Evolutionary conservation across 1,140 invertebrate genomes (phyloP).

Genomic region (Scaptodrosophila lebanonensis): DNA sequence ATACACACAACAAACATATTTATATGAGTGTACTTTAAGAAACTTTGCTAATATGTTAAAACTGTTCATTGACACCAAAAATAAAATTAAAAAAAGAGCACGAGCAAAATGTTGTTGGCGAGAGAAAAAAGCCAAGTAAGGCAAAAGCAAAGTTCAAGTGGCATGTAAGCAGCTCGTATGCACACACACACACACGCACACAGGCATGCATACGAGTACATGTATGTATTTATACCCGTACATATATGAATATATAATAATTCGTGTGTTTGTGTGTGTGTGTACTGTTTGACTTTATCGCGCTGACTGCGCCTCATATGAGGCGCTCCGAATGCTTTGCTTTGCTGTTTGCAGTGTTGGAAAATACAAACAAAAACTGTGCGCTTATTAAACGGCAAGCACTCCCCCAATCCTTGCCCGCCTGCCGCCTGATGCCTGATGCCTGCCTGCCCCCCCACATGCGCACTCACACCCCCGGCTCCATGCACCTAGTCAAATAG

Average conservation of each 20-base stretch:
- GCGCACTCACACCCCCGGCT: slow-evolving; percentile 6
- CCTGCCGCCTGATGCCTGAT: slow-evolving; percentile 5
- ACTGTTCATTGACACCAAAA: slow-evolving; percentile 75
- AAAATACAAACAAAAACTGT: slow-evolving; percentile 73
- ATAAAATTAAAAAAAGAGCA: not conserved
- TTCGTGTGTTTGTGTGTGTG: slow-evolving; percentile 35
- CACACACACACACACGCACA: too few species aligned
- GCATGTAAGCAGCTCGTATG: slow-evolving; percentile 6
- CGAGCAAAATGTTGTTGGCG: not conserved
- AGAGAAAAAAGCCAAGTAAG: slow-evolving; percentile 46
- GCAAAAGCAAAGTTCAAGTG: slow-evolving; percentile 45
- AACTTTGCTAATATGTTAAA: slow-evolving; percentile 76
- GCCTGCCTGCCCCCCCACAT: too few species aligned
- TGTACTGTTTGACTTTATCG: slow-evolving; percentile 32
- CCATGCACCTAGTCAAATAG: slow-evolving; percentile 55
- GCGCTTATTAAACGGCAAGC: slow-evolving; percentile 67
- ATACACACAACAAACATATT: slow-evolving; percentile 69
- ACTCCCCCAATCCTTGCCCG: not conserved
- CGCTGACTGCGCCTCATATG: slow-evolving; percentile 38
- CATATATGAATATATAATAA: not conserved
- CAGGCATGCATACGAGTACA: slow-evolving; percentile 1
- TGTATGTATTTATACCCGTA: slow-evolving; percentile 6
- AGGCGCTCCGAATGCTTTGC: slow-evolving; percentile 24
- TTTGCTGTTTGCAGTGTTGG: slow-evolving; percentile 64
- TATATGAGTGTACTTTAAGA: slow-evolving; percentile 68